Percentiles rank a stretch among this genome's conserved stretches.
phyloP scores from a whole-genome alignment of 2,797 vertebrate genomes.

The Rhabdophis nuchalis region DNA sequence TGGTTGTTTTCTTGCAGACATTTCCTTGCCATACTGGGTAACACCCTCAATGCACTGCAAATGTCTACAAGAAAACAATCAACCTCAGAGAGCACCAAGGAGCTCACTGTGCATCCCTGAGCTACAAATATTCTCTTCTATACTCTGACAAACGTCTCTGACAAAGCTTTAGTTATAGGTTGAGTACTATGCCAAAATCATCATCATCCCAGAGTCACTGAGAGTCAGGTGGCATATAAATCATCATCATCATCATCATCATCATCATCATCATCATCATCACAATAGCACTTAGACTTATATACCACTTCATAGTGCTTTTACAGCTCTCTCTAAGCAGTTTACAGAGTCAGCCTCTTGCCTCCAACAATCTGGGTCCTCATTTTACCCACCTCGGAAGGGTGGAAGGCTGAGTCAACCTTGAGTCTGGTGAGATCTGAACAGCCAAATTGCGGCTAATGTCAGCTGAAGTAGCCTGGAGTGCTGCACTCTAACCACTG shows the following conservation, averaged over 20 bases:
- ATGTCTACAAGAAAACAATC: neutral
- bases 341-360: too few relatives aligned
- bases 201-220: neutral
- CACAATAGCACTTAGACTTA: too few relatives aligned
- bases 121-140: neutral
- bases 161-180: neutral
- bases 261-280: neutral
- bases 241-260: neutral
- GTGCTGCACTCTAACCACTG: too few relatives aligned
- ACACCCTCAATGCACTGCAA: neutral
- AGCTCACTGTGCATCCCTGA: neutral
- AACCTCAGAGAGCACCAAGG: neutral
- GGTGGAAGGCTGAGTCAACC: too few relatives aligned
- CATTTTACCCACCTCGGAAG: too few relatives aligned
- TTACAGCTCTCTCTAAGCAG: too few relatives aligned
- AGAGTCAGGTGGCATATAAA: neutral
- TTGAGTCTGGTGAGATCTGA: too few relatives aligned
- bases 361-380: too few relatives aligned
- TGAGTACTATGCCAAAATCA: neutral
- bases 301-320: too few relatives aligned
- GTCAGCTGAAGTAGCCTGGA: too few relatives aligned
- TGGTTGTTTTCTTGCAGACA: neutral
- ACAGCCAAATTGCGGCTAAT: too few relatives aligned
- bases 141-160: neutral
- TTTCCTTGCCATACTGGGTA: neutral